Evolutionary conservation across 53 echinoderm and acorn worm genomes (phyloP).

Genomic region (Arbacia lixula): DNA sequence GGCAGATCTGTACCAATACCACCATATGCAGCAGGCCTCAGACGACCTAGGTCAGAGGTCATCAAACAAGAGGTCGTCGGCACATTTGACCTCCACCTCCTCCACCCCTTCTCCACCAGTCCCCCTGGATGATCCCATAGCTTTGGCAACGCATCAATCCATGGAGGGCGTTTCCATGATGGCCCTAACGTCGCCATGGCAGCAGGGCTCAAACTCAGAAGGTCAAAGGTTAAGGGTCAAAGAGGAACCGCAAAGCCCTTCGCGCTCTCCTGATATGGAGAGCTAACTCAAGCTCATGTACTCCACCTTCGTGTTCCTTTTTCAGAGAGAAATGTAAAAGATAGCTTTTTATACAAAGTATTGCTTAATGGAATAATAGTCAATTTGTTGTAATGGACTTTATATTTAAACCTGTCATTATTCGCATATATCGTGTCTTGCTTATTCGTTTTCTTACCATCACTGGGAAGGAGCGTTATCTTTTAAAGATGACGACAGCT

Average conservation of each 20-base stretch:
- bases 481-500: too few species aligned
- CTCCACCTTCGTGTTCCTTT: too few species aligned
- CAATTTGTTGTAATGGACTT: too few species aligned
- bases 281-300: too few species aligned
- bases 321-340: too few species aligned
- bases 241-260: constrained; percentile 38
- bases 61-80: constrained; percentile 14
- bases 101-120: constrained; percentile 4
- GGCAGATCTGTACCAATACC: background rate
- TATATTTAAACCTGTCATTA: too few species aligned
- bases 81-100: constrained; percentile 19
- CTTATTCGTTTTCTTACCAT: too few species aligned
- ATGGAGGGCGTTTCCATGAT: constrained; percentile 53
- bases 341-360: too few species aligned
- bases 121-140: background rate
- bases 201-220: background rate
- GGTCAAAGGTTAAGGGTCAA: constrained; percentile 40
- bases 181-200: constrained; percentile 22
- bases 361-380: too few species aligned
- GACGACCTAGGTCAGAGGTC: constrained; percentile 5
- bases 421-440: too few species aligned
- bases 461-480: too few species aligned
- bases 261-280: constrained; percentile 10
- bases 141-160: constrained; percentile 38
- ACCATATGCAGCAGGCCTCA: background rate